These are phyloP conservation scores for Bimastos eiseni DNA, from an alignment of 2,888 invertebrate species.

Conservation along the genomic window DNA sequence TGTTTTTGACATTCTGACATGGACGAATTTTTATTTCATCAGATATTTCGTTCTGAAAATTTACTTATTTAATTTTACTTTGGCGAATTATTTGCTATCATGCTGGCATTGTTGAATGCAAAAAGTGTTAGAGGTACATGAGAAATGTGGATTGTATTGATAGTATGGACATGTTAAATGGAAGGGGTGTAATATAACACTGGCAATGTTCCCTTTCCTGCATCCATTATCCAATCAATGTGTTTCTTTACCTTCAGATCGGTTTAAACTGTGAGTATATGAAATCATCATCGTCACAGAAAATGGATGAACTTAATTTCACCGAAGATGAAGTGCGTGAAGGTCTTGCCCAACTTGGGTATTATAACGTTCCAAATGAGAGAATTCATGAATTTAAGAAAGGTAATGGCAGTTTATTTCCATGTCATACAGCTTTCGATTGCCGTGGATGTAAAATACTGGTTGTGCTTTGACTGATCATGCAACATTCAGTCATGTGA, in stretches of 20 bases:
- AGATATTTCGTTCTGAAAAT: too few relatives aligned
- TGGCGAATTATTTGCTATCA: too few relatives aligned
- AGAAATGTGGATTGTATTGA: not conserved
- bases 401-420: constrained; percentile 48
- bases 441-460: not conserved
- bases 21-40: too few relatives aligned
- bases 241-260: not conserved
- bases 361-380: constrained; percentile 52
- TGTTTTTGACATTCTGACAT: too few relatives aligned
- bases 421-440: not conserved
- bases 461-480: not conserved
- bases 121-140: not conserved
- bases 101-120: too few relatives aligned
- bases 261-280: not conserved
- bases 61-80: too few relatives aligned
- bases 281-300: too few relatives aligned
- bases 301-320: constrained; percentile 47
- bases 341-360: constrained; percentile 59
- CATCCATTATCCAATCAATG: not conserved
- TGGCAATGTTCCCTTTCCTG: not conserved
- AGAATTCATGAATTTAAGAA: constrained; percentile 56
- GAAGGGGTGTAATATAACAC: not conserved
- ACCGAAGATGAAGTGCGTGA: constrained; percentile 60
- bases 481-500: constrained; percentile 1
- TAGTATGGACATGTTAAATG: not conserved